Evolutionary conservation across 2,888 invertebrate genomes (phyloP), one percentile per base, ranked within the genome.

Genomic region (Tetragonisca angustula): DNA sequence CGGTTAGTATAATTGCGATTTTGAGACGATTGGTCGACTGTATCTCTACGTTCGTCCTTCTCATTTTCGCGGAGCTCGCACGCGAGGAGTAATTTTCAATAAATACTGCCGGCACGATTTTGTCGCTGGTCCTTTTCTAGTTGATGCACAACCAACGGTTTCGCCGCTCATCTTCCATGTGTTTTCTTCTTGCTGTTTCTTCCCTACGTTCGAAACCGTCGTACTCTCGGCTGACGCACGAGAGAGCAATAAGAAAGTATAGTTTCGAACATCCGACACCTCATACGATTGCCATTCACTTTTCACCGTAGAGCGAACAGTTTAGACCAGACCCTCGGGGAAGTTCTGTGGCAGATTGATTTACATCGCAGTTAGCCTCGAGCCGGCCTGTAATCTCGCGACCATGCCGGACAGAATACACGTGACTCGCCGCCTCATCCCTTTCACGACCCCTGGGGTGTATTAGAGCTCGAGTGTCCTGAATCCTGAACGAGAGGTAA

Each of bases 1-100:
- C 81, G 75, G 73, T 86, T 79, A 76, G 72, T 74, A 84, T 83
- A 89, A 82, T 87, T 81, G 86, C 62, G 70, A 79, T 73, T 79
- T 76, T 65, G 61, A 64, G 69, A 65, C 69, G 56, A 61, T 74
- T 61, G 71, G 54, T 50, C 81, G 76, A 75, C 64, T 50, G 69
- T 43, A 15, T 50, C 62, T 52, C 79, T 56, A 69, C 49, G 56
- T 68, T 62, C 32, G 43, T 68, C 72, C 19, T 24, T 54, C 43
- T 21, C 67, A 36, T 69, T 75, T 50, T 76, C 68, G 69, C 36
- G 56, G 56, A 62, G 76, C 82, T 85, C 70, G 88, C 91, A 92
- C 92, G 92, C 91, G 90, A 92, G 87, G 87, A 86, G 87, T 90
- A 89, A 92, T 92, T 91, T 91, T 91, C 92, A 92, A 91, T 91